phyloP scores from a whole-genome alignment of 2,888 invertebrate species.

The Nyleta sp. region DNA sequence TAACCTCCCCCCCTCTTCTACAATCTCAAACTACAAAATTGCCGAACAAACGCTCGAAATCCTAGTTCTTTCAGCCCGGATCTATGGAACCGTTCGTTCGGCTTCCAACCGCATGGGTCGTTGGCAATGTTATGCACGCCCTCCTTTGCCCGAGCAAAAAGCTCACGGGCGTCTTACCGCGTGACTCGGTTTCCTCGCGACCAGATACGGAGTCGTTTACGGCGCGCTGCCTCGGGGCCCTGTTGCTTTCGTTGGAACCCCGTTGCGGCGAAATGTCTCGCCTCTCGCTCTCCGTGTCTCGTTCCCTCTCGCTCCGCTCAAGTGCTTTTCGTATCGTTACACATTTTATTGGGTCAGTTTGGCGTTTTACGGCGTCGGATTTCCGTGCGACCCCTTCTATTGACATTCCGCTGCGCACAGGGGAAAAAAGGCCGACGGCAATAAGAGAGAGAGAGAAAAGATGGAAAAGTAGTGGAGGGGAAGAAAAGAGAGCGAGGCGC shows the following conservation, averaged over 20 bases:
- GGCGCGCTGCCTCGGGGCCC: slow-evolving; percentile 49
- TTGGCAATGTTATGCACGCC: slow-evolving; percentile 54
- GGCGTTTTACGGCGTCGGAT: slow-evolving; percentile 59
- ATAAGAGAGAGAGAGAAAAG: slow-evolving; percentile 2
- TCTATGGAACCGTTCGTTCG: slow-evolving; percentile 27
- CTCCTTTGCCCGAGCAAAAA: slow-evolving; percentile 42
- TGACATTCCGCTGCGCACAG: slow-evolving; percentile 30
- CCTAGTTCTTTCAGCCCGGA: slow-evolving; percentile 16
- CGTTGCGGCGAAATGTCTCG: slow-evolving; percentile 49
- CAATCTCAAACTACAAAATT: no score
- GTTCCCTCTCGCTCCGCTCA: slow-evolving; percentile 25
- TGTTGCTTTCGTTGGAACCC: slow-evolving; percentile 62
- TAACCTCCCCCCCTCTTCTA: no score
- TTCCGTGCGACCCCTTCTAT: slow-evolving; percentile 47
- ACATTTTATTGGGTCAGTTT: slow-evolving; percentile 63
- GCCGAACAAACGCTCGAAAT: background rate
- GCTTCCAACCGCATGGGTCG: slow-evolving; percentile 46
- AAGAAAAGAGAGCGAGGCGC: slow-evolving; percentile 6
- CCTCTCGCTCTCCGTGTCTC: slow-evolving; percentile 15
- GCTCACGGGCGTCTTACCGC: slow-evolving; percentile 51
- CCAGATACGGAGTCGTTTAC: slow-evolving; percentile 52
- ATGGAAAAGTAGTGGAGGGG: background rate
- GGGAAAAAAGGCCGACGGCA: slow-evolving; percentile 22
- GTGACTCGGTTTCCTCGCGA: slow-evolving; percentile 57
- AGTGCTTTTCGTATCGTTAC: slow-evolving; percentile 53